Evolutionary conservation across 2,797 vertebrate species (phyloP).

Genomic region (Bryconaethiops microstoma): DNA sequence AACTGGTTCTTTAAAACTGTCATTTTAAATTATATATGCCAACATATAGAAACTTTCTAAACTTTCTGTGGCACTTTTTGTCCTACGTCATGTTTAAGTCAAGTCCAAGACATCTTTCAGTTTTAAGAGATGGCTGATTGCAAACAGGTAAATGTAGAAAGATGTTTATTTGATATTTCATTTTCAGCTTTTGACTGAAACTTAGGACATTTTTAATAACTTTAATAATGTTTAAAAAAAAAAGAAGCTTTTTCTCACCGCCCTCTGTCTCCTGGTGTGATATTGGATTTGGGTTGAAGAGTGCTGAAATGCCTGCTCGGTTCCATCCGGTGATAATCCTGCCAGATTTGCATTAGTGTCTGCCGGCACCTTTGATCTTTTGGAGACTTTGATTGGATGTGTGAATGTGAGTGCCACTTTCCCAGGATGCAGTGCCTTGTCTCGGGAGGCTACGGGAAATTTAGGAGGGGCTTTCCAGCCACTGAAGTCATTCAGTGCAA

Average conservation of each 20-base stretch:
- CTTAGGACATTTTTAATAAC: not conserved
- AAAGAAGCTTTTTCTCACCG: not conserved
- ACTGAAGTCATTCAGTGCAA: constrained; percentile 71
- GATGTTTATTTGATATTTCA: too few species aligned
- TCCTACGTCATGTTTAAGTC: too few species aligned
- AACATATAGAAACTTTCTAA: too few species aligned
- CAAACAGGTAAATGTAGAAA: not conserved
- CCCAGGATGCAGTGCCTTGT: constrained; percentile 70
- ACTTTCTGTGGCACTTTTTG: too few species aligned
- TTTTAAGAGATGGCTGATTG: too few species aligned
- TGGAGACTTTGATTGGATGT: constrained; percentile 77
- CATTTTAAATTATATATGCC: too few species aligned
- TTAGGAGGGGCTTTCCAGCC: constrained; percentile 76
- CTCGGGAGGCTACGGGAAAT: constrained; percentile 71
- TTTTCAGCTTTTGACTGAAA: not conserved
- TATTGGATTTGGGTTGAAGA: constrained; percentile 47
- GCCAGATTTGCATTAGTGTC: constrained; percentile 81
- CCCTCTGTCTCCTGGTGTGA: constrained; percentile 28
- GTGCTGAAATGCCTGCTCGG: constrained; percentile 72
- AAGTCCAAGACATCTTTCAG: too few species aligned
- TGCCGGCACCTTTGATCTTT: constrained; percentile 79
- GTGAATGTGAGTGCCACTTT: constrained; percentile 71
- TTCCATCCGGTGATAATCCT: constrained; percentile 80
- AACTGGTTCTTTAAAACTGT: too few species aligned
- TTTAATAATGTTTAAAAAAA: not conserved